phyloP scores from a whole-genome alignment of 2,888 invertebrate species.

The Eudasyphora cyanicolor region DNA sequence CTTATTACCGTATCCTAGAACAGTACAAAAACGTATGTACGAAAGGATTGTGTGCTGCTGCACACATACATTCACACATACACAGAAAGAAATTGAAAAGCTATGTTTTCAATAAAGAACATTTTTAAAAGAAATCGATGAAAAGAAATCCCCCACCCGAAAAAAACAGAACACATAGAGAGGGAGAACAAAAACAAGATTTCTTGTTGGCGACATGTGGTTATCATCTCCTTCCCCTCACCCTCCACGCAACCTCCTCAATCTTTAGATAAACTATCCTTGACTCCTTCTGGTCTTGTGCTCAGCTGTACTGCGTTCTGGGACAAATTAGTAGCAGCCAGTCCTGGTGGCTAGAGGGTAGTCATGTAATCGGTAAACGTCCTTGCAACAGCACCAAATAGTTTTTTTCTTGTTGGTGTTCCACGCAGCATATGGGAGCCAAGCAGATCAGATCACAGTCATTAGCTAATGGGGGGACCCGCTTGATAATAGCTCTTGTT shows the following conservation, averaged over 20 bases:
- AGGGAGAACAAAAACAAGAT: background rate
- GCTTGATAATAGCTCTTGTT: too few species aligned
- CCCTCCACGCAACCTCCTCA: too few species aligned
- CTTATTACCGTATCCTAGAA: background rate
- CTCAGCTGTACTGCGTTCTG: background rate
- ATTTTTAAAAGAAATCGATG: background rate
- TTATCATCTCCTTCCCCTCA: background rate
- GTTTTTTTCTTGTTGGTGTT: too few species aligned
- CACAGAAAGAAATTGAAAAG: slow-evolving; percentile 6
- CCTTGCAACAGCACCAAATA: too few species aligned
- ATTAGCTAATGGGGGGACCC: too few species aligned
- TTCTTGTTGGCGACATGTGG: background rate
- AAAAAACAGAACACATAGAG: too few species aligned
- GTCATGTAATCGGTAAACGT: too few species aligned
- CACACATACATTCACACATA: too few species aligned
- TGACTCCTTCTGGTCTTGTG: too few species aligned
- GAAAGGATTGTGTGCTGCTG: background rate
- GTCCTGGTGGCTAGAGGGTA: background rate
- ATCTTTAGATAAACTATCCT: background rate
- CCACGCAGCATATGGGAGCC: too few species aligned
- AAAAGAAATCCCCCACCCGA: too few species aligned
- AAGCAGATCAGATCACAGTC: too few species aligned
- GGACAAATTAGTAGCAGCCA: background rate
- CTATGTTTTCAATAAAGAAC: background rate
- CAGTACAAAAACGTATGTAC: background rate